Base-by-base conservation (phyloP, 2,888 invertebrate genomes). In the Drosophila koepferae region DNA sequence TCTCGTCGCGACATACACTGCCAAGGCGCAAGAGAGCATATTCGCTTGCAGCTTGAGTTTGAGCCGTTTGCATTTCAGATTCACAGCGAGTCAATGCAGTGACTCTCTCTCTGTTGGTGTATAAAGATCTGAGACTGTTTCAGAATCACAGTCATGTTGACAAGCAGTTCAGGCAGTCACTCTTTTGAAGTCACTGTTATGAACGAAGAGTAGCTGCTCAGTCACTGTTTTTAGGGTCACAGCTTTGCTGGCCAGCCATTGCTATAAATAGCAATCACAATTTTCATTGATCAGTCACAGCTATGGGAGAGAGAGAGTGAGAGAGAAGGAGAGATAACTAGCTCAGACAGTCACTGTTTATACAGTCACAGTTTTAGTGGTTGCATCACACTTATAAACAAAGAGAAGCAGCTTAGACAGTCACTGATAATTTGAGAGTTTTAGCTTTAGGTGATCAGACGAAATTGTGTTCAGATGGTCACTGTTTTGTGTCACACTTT, bases 1-100 rank as follows among this genome's bases (percentile, higher is more conserved):
- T 48, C 49, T 60, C 63, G 62, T 23, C 49, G 40, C 28, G 18
- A 0, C 9, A 31, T 31, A 14, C 28, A 12, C 59, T 18, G n/a
- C 8, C 1, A 16, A 3, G 1, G 2, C 14, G 12, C 12, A 1
- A 38, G 12, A n/a, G 20, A 2, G 60, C 10, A 20, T 40, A 49
- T 60, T 40, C 23, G 59, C 14, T 48, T 4, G 4, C 3, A 28
- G 46, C 14, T 23, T 14, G 23, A 38, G 38, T 5, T 28, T 28
- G 28, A 28, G 6, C 6, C 28, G 28, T 28, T 23, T 23, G 23
- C 23, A 23, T 23, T 23, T 23, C 3, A 2, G 3, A 23, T 2
- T 23, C 23, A 23, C 23, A 23, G 23, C 23, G 23, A 38, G 38
- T 38, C 38, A 38, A 14, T 38, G 38, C 14, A 38, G 9, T 38